phyloP scores from a whole-genome alignment of 2,888 invertebrate genomes.

The Chrysolina americana region DNA sequence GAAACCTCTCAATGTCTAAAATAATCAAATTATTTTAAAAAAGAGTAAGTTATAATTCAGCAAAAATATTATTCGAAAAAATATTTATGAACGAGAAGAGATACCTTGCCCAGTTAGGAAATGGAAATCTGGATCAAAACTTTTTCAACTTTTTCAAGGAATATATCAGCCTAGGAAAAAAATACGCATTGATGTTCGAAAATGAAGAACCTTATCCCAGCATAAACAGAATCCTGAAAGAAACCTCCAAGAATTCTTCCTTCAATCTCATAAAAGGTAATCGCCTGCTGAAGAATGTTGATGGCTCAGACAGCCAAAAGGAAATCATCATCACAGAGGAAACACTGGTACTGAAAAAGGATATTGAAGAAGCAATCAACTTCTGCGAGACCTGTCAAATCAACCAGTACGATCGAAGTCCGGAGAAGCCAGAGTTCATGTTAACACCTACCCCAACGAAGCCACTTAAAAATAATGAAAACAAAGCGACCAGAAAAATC shows the following conservation, averaged over 20 bases:
- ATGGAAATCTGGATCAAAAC: too few species aligned
- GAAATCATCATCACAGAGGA: slow-evolving; percentile 14
- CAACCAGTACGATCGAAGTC: slow-evolving; percentile 17
- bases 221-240: background rate
- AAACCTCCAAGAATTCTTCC: slow-evolving; percentile 1
- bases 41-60: too few species aligned
- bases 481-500: too few species aligned
- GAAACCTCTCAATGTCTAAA: too few species aligned
- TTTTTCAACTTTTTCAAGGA: too few species aligned
- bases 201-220: background rate
- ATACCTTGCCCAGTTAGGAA: too few species aligned
- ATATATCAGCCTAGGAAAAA: too few species aligned
- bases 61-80: too few species aligned
- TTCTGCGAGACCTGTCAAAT: slow-evolving; percentile 26
- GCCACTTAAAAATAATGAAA: too few species aligned
- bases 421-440: slow-evolving; percentile 10
- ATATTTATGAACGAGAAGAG: too few species aligned
- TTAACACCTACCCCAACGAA: too few species aligned
- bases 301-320: background rate
- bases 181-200: background rate
- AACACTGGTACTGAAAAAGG: background rate
- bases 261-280: background rate
- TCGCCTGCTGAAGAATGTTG: background rate
- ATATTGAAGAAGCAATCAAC: background rate
- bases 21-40: too few species aligned